Conservation (phyloP, 2,113 vertebrate species). For the Mesembrinibis cayennensis region DNA sequence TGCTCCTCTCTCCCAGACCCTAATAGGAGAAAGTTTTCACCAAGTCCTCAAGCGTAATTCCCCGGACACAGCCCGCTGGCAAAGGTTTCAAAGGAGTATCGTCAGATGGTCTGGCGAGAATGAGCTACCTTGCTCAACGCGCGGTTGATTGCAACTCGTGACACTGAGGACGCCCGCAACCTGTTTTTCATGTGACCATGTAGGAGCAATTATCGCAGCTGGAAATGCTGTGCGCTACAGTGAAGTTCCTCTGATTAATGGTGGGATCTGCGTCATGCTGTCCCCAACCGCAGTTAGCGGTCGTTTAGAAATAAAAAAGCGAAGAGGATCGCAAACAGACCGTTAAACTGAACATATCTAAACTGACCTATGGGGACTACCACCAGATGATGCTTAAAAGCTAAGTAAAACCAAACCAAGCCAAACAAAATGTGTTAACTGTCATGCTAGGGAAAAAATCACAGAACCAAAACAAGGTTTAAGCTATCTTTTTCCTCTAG, state of each 20-base stretch:
- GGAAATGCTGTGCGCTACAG: background rate
- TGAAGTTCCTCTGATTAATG: background rate
- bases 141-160: background rate
- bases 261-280: background rate
- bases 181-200: background rate
- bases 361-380: background rate
- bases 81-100: background rate
- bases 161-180: background rate
- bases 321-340: background rate
- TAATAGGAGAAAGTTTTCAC: slow-evolving; percentile 54
- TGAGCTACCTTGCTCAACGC: background rate
- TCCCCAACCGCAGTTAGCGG: accelerated
- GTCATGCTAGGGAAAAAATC: background rate
- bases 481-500: background rate
- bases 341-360: accelerated
- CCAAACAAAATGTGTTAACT: background rate
- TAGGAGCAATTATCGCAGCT: background rate
- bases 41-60: slow-evolving; percentile 27
- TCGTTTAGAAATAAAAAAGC: background rate
- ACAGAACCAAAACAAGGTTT: background rate
- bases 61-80: background rate
- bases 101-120: background rate
- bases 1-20: background rate
- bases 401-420: background rate
- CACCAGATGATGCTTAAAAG: background rate